Evolutionary conservation across 2,888 invertebrate genomes (phyloP), one percentile per base, ranked within the genome.

Genomic region (Callimorpha dominula): DNA sequence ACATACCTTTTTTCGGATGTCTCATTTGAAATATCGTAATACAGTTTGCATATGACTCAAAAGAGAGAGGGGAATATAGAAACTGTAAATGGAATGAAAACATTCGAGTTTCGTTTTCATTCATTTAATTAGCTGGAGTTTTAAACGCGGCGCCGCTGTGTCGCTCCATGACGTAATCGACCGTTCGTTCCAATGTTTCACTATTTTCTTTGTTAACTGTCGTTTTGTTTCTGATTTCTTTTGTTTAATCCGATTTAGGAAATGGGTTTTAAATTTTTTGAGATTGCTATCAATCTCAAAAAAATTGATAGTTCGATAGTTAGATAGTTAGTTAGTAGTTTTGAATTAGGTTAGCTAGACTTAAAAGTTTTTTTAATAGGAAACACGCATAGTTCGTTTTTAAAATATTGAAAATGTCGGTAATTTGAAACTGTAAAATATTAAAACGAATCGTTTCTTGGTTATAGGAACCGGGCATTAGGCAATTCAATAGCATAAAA

Each of bases 71-170:
- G 86, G 87, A 87, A 86, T 87, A 90, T 90, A 89, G 90, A 87
- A 89, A 91, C 88, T 90, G 90, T 90, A 93, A 95, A 94, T 94
- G 93, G 92, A 95, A 94, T 91, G 93, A 94, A 95, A 95, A 94
- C 94, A 94, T 93, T 91, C 81, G 91, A 93, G 94, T 93, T 95
- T 93, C 93, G 90, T 94, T 95, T 94, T 95, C 93, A 94, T 94
- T 93, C 90, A 92, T 94, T 94, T 93, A 94, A 95, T 95, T 95
- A 95, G 93, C 83, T 81, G 81, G 91, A 92, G 92, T 93, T 94
- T 93, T 89, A 93, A 91, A 87, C 89, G 86, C 82, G 93, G 92
- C 94, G 93, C 92, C 94, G 86, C 87, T 74, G 86, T 88, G 93
- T 90, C 94, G 92, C 90, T 85, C 83, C 82, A 83, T 82, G 80